Conservation (phyloP, 2,797 vertebrate species). For the Cercopithecus diana region DNA sequence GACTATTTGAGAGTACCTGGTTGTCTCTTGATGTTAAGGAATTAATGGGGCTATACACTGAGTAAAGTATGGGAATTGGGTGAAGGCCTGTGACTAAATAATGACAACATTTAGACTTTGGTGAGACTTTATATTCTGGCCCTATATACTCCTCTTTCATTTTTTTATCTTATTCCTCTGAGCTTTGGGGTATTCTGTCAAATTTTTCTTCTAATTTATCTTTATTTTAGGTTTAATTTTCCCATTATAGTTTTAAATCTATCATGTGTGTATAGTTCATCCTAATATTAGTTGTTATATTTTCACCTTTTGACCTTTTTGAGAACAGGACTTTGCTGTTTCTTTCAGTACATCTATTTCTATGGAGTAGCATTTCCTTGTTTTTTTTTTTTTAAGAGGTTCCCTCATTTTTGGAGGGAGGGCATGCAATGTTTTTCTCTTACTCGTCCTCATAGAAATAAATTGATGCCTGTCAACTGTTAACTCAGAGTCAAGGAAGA, state of each 20-base stretch:
- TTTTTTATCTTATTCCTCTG: background rate
- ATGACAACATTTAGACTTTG: background rate
- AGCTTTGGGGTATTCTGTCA: background rate
- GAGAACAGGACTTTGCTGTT: background rate
- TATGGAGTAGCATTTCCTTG: background rate
- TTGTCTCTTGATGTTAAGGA: background rate
- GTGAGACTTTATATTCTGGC: background rate
- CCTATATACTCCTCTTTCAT: background rate
- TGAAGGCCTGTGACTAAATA: background rate
- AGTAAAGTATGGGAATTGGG: background rate
- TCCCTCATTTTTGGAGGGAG: background rate
- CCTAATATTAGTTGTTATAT: background rate
- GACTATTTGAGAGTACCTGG: background rate
- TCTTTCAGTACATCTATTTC: background rate
- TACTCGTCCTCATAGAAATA: background rate
- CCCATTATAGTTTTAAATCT: background rate
- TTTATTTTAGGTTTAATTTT: slow-evolving; percentile 6
- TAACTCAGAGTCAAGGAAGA: background rate
- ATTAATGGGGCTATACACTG: background rate
- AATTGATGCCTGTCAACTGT: background rate
- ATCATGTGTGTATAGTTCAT: background rate
- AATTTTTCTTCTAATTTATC: background rate
- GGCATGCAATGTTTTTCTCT: background rate
- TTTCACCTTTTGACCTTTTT: background rate
- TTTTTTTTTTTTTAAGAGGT: background rate